phyloP scores from a whole-genome alignment of 2,797 vertebrate species.

The Sciurus vulgaris region DNA sequence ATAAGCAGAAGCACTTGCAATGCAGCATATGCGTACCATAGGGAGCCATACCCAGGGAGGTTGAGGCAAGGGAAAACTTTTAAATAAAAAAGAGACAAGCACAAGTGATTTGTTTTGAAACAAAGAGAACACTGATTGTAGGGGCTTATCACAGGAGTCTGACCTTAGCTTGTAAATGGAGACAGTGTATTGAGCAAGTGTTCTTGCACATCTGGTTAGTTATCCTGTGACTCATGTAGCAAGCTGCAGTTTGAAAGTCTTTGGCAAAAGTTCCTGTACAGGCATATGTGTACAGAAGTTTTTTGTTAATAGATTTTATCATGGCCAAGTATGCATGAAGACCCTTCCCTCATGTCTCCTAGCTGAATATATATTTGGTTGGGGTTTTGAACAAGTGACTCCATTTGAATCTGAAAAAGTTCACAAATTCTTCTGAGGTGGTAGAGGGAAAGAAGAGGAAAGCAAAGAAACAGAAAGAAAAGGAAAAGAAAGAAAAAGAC shows the following conservation, averaged over 20 bases:
- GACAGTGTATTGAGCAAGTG: background rate
- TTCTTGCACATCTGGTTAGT: background rate
- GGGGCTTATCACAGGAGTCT: background rate
- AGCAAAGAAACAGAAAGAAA: background rate
- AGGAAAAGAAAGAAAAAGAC: background rate
- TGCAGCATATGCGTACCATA: accelerated
- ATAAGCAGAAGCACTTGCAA: background rate
- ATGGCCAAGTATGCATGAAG: background rate
- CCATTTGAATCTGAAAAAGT: background rate
- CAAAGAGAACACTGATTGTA: background rate
- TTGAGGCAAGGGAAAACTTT: background rate
- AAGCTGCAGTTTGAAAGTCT: background rate
- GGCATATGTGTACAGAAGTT: background rate
- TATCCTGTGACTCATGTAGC: background rate
- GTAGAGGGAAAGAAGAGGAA: too few species aligned
- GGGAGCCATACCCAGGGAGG: background rate
- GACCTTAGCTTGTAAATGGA: background rate
- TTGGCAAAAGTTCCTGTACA: background rate
- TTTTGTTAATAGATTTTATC: background rate
- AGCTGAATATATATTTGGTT: background rate
- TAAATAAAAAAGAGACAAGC: background rate
- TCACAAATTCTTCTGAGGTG: background rate
- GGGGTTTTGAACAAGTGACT: background rate
- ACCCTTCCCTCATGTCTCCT: background rate
- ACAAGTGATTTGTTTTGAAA: background rate